Base-by-base conservation (phyloP, 2,797 vertebrate species). In the Nyctalus aviator region DNA sequence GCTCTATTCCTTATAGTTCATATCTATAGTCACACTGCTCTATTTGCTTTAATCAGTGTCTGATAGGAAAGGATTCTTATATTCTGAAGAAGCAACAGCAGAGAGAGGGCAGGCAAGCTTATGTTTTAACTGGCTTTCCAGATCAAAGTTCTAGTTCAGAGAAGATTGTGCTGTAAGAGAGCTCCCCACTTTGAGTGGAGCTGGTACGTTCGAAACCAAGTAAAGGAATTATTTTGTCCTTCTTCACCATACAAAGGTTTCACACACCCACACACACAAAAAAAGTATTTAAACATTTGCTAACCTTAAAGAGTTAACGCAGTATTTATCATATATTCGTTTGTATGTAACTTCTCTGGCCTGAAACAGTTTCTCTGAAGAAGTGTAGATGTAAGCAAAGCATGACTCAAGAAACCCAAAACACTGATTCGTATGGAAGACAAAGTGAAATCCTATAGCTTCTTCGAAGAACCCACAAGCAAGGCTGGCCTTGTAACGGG, bases 151-250 rank as follows among this genome's bases (percentile, higher is more conserved):
- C 44, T 64, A 35, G n/a, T 17, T 77, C 48, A 86, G 20, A 79
- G 57, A 7, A 64, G 9, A 77, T 8, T 11, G 8, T 3, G 8
- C 2, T 8, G 14, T 35, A 53, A 53, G 78, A 88, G 9, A 76
- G n/a, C n/a, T 37, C 30, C 23, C 57, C 41, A 48, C 57, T 93
- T 72, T 89, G 88, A 84, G 35, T 7, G 48, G 37, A 86, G 27
- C 4, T 30, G 35, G 30, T 35, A 77, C 12, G 12, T 25, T 25
- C 23, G 68, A 55, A 77, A 69, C 79, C 44, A 77, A 44, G 32
- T 44, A 81, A 77, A 73, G 35, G 10, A 88, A 81, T 85, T 90
- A 46, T 81, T 68, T 87, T 27, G 25, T 48, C 78, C 86, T 77
- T 82, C 30, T 90, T 90, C 13, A 69, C 30, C 55, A 48, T 44